Base-by-base conservation (phyloP, 2,113 vertebrate species). In the Oostethus manadensis region DNA sequence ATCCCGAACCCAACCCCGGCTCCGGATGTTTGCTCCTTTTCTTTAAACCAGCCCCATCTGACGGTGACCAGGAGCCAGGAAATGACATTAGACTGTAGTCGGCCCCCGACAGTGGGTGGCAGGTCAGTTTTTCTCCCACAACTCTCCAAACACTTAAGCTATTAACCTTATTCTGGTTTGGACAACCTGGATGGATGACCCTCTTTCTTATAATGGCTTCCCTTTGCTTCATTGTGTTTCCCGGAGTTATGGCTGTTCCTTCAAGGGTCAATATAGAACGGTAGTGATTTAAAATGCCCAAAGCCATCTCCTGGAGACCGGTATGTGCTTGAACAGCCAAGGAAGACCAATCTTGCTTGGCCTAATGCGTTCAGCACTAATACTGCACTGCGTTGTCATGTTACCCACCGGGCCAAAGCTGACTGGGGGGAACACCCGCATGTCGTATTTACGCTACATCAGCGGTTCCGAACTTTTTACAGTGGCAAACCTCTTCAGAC, bases 131-230 rank as follows among this genome's bases (percentile, higher is more conserved):
- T 60, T 80, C 38, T 62, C 33, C 53, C 47, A 45, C 74, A 78
- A 77, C 26, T 53, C 29, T 14, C 61, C 66, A 70, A 86, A 82
- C 76, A 84, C 61, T 84, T 72, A 76, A 74, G 75, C 82, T 66
- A 81, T 82, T 82, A 82, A 82, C 73, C 65, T 82, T 74, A 80
- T 82, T 82, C 79, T 69, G 68, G 58, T 80, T 71, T 66, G 70
- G 64, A 79, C 64, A 75, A 73, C 50, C 10, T 56, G 40, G 62
- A 80, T 75, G 64, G 62, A 83, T 82, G 66, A 60, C 51, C 38
- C 71, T 66, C 17, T 61, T 78, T 64, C 73, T 84, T 68, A 73
- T 57, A 70, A 46, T 58, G 53, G 55, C 62, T 76, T 57, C 9
- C 6, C 8, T 69, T 58, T 71, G 54, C 63, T 45, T 35, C 44